Conservation (phyloP, 2,113 vertebrate genomes). For the Sinocyclocheilus maitianheensis region DNA sequence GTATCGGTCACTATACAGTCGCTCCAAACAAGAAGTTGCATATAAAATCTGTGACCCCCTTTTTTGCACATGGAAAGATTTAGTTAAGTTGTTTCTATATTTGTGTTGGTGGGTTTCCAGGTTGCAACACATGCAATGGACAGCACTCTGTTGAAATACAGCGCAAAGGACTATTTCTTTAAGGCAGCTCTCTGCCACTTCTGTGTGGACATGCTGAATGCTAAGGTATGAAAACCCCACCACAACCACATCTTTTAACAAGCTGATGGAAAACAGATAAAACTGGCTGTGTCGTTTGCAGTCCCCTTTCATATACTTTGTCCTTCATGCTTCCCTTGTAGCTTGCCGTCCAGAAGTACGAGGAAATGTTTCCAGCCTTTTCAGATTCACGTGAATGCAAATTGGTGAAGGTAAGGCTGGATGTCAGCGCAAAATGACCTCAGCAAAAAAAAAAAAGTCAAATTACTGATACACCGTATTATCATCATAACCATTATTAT, state of each 20-base stretch:
- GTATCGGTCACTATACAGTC: no score
- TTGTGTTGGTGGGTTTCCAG: slow-evolving; percentile 52
- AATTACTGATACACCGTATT: no score
- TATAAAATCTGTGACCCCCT: no score
- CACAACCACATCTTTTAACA: neutral
- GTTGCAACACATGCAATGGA: slow-evolving; percentile 89
- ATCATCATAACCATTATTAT: no score
- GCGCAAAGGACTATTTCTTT: slow-evolving; percentile 94
- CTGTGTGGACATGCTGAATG: slow-evolving; percentile 92
- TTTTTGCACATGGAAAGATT: no score
- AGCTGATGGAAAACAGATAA: neutral
- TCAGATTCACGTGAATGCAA: slow-evolving; percentile 90
- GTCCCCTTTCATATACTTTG: neutral
- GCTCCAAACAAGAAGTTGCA: no score
- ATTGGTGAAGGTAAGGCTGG: slow-evolving; percentile 79
- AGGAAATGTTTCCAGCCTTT: slow-evolving; percentile 92
- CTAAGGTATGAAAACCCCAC: slow-evolving; percentile 76
- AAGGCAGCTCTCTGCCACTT: slow-evolving; percentile 92
- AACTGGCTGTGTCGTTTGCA: neutral
- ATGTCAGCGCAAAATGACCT: neutral
- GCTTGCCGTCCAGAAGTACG: slow-evolving; percentile 89
- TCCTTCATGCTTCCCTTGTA: slow-evolving; percentile 51
- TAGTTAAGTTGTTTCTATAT: neutral
- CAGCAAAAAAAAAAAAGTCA: no score
- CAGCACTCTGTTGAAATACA: slow-evolving; percentile 91